A percentile compares a stretch with the other conserved stretches of the same genome.
Evolutionary conservation across 53 echinoderm and acorn worm genomes (phyloP).

Genomic region (Zoroaster sp.): DNA sequence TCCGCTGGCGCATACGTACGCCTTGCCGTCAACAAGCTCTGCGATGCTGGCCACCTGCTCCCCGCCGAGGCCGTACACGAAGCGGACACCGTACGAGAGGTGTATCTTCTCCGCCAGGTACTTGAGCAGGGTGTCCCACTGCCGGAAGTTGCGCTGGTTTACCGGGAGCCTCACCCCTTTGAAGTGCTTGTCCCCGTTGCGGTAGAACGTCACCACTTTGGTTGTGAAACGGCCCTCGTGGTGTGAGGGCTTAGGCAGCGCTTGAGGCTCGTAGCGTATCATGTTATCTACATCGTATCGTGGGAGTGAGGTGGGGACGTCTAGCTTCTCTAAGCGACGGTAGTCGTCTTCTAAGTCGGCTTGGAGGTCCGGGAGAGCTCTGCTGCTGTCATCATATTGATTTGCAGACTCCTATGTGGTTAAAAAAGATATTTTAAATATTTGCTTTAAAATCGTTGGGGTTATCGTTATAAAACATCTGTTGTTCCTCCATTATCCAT

Average conservation of each 20-base stretch:
- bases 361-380: background rate
- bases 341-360: constrained; percentile 49
- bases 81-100: constrained; percentile 87
- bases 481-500: too few species aligned
- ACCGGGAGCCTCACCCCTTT: constrained; percentile 83
- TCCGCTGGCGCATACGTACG: constrained; percentile 94
- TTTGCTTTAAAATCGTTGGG: too few species aligned
- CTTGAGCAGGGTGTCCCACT: constrained; percentile 82
- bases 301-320: constrained; percentile 4
- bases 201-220: constrained; percentile 89
- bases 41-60: constrained; percentile 60
- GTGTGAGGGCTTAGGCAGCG: background rate
- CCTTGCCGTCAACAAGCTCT: constrained; percentile 91
- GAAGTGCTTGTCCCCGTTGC: constrained; percentile 97
- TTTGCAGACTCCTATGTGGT: background rate
- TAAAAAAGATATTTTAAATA: too few species aligned
- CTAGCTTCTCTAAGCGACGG: constrained; percentile 28
- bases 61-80: constrained; percentile 77
- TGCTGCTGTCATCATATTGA: background rate
- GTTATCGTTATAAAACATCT: too few species aligned
- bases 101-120: constrained; percentile 83
- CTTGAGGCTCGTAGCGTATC: constrained; percentile 63
- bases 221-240: constrained; percentile 76
- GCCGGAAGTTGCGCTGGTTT: constrained; percentile 74
- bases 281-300: constrained; percentile 58